Base-by-base conservation (phyloP, 2,797 vertebrate genomes). In the Oryzias sinensis region DNA sequence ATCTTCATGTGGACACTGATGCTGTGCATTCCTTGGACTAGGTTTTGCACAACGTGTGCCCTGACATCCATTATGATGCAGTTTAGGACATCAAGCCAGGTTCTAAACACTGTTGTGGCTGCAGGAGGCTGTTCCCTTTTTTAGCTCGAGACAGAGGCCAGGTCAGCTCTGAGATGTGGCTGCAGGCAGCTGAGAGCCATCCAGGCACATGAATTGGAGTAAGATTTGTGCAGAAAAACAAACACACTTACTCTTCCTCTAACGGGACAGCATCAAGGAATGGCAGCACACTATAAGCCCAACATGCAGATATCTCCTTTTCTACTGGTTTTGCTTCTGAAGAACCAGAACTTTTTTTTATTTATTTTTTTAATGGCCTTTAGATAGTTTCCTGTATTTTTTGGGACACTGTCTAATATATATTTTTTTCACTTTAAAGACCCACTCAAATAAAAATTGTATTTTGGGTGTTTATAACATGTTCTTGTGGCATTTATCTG, bases 121-220 rank as follows among this genome's bases (percentile, higher is more conserved):
- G 66, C 20, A 18, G 74, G 69, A 67, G 40, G 4, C 68, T 59
- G 70, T 59, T 84, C 81, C 80, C 80, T 88, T 87, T 87, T 86
- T 85, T 88, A 88, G 83, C 72, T 83, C 24, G 56, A 83, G 79
- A 56, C 65, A 37, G 33, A 71, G 81, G 64, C 65, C 55, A 40
- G 74, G 65, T 82, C 78, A 77, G 74, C 61, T 50, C 33, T 1
- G 49, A 70, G 72, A 81, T 75, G 74, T 33, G 59, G 27, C 53
- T 52, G 54, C 74, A 86, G 83, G 87, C 79, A 86, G 55, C 62
- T 5, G 14, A 60, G 72, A 64, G 40, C 55, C 49, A 5, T 63
- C 62, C 80, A 76, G 78, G 77, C 82, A 80, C 70, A 70, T 70
- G 76, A 77, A 80, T 77, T 70, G 71, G 57, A 47, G 51, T 63